Percentiles rank a stretch among this genome's conserved stretches.
These are phyloP conservation scores for Rallus limicola DNA, from an alignment of 2,113 vertebrate genomes.

Conservation along the genomic window DNA sequence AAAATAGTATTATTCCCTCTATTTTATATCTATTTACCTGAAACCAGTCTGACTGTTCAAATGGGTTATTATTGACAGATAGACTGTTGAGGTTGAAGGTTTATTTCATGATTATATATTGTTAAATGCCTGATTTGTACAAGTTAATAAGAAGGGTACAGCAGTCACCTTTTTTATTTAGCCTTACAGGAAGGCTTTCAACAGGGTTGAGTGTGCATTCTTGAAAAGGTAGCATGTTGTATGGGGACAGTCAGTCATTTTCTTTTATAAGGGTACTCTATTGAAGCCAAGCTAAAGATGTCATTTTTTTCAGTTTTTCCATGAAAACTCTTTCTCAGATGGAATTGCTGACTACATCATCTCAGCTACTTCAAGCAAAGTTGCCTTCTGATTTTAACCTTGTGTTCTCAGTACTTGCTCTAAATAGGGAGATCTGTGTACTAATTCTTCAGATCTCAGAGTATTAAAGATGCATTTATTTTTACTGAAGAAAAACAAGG, in stretches of 20 bases:
- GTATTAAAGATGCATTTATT: not conserved
- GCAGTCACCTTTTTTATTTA: not conserved
- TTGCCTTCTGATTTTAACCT: not conserved
- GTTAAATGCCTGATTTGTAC: not conserved
- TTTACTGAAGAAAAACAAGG: not conserved
- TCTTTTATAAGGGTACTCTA: not conserved
- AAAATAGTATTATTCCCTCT: not conserved
- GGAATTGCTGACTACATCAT: not conserved
- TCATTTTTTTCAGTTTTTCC: not conserved
- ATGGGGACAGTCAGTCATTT: not conserved
- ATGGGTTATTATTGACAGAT: not conserved
- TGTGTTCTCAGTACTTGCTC: not conserved
- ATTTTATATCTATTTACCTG: not conserved
- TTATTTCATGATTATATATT: not conserved
- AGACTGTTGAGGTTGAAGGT: not conserved
- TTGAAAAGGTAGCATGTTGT: not conserved
- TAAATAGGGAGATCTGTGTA: not conserved
- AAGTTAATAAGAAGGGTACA: not conserved
- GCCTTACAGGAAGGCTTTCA: not conserved
- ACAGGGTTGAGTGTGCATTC: not conserved
- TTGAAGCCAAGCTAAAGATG: not conserved
- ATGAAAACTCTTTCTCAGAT: not conserved
- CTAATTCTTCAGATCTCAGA: not conserved
- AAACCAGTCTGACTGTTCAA: not conserved
- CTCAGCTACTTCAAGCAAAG: not conserved